Percentiles rank a stretch among this genome's conserved stretches.
These are phyloP conservation scores for Drosophila melanica DNA, from an alignment of 1,140 invertebrate genomes.

Conservation along the genomic window DNA sequence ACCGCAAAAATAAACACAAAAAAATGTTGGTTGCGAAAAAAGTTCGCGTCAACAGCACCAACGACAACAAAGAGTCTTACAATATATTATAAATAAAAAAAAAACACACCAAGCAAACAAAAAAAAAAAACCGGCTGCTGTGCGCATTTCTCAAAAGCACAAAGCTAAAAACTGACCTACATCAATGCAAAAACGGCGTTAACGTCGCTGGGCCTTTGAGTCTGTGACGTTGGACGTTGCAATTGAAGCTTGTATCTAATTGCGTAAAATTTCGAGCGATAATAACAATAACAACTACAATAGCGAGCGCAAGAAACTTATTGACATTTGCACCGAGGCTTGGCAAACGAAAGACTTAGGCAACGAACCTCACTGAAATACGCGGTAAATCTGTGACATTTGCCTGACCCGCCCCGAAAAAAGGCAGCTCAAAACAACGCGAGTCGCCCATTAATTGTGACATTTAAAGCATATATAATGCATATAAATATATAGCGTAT, in stretches of 20 bases:
- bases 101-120: conserved; percentile 4
- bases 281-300: conserved; percentile 12
- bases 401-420: background rate
- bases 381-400: too few species aligned
- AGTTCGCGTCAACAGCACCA: conserved; percentile 49
- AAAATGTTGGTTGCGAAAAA: conserved; percentile 56
- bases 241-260: conserved; percentile 70
- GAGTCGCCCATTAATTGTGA: conserved; percentile 33
- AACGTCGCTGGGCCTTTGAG: conserved; percentile 50
- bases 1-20: conserved; percentile 29
- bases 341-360: conserved; percentile 71
- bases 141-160: conserved; percentile 49
- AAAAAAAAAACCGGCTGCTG: conserved; percentile 67
- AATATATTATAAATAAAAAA: conserved; percentile 7
- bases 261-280: conserved; percentile 57
- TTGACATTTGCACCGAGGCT: conserved; percentile 53
- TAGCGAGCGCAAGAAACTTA: conserved; percentile 48
- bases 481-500: background rate
- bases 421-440: conserved; percentile 2
- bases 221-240: conserved; percentile 40
- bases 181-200: conserved; percentile 63
- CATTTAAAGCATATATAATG: conserved; percentile 14
- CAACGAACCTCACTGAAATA: conserved; percentile 58
- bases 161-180: conserved; percentile 77
- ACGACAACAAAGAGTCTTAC: conserved; percentile 47